Conservation (phyloP, 92 coral and sea anemone genomes). For the Desmophyllum pertusum region DNA sequence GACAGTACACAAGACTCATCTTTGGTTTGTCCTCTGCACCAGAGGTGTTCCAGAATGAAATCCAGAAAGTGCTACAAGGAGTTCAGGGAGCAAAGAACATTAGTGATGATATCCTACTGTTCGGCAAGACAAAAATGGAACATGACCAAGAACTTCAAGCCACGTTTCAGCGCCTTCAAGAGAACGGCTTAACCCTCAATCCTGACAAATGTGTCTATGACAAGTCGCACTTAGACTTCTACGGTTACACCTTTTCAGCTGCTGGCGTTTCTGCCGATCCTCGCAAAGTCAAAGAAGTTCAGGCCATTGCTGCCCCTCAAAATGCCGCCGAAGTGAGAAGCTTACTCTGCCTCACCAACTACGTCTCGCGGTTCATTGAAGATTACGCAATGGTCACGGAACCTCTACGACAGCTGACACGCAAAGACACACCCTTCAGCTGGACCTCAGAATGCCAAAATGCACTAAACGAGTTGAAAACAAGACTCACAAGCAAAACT, state of each 20-base stretch:
- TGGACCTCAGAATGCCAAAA: constrained; percentile 35
- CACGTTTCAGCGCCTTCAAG: constrained; percentile 32
- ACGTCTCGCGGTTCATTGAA: constrained; percentile 43
- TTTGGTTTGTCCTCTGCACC: constrained; percentile 44
- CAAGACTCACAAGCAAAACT: constrained; percentile 36
- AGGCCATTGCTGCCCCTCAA: constrained; percentile 33
- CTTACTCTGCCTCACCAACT: constrained; percentile 42
- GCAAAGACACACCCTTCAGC: constrained; percentile 34
- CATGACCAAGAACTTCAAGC: constrained; percentile 37
- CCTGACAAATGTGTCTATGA: constrained; percentile 37
- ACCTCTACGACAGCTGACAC: constrained; percentile 40
- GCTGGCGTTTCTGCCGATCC: constrained; percentile 31
- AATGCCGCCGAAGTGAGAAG: constrained; percentile 45
- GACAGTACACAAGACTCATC: constrained; percentile 33
- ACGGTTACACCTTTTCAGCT: constrained; percentile 38
- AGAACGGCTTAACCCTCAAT: constrained; percentile 47
- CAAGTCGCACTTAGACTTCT: constrained; percentile 25
- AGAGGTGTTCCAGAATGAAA: constrained; percentile 39
- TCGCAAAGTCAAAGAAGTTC: constrained; percentile 47
- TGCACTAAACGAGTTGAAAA: constrained; percentile 49
- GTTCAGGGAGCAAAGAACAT: constrained; percentile 40
- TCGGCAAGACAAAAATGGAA: constrained; percentile 25
- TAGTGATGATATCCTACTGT: constrained; percentile 54
- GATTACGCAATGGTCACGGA: constrained; percentile 57
- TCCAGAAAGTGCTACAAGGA: constrained; percentile 40